Base-by-base conservation (phyloP, 2,797 vertebrate species). In the Malurus splendens region DNA sequence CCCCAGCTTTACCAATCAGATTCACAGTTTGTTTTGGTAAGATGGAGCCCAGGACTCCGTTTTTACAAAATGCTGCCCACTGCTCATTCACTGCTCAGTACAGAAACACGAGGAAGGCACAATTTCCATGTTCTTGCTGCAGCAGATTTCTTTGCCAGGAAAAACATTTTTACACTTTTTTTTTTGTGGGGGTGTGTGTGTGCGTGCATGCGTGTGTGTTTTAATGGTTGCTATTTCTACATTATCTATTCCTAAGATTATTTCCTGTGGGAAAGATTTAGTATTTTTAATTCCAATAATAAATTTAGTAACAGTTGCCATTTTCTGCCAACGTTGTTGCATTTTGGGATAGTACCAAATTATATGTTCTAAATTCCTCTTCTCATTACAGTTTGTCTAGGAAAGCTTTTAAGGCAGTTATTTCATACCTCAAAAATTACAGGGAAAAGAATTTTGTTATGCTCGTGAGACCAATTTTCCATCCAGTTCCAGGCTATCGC, bases 251-350 rank as follows among this genome's bases (percentile, higher is more conserved):
- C 65, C 51, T 68, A 81, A 92, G 81, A 91, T 90, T 86, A 89
- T 82, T 94, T 92, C 93, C 89, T 92, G 70, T 93, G 89, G 89
- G 86, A 92, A 93, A 78, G 59, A 93, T 65, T 75, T 86, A 85
- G 76, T 88, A 81, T 56, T 89, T 90, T 89, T 86, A 86, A 93
- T 92, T 87, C 62, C 41, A 74, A 41, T 72, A 80, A 86, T 70
- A 95, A 90, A 80, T 93, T 90, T 77, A 88, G 82, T 66, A 87
- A 92, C 72, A 59, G 72, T 68, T 91, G 81, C 51, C 81, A 81
- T 94, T 95, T 93, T 95, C 92, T 90, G 77, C 84, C 92, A 92
- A 65, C 44, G 82, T 75, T 88, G 78, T 61, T 90, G 59, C 55
- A 82, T 71, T 90, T 89, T 71, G 84, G 87, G 60, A 84, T 39